Evolutionary conservation across 2,113 vertebrate genomes (phyloP).

Genomic region (Furnarius figulus): DNA sequence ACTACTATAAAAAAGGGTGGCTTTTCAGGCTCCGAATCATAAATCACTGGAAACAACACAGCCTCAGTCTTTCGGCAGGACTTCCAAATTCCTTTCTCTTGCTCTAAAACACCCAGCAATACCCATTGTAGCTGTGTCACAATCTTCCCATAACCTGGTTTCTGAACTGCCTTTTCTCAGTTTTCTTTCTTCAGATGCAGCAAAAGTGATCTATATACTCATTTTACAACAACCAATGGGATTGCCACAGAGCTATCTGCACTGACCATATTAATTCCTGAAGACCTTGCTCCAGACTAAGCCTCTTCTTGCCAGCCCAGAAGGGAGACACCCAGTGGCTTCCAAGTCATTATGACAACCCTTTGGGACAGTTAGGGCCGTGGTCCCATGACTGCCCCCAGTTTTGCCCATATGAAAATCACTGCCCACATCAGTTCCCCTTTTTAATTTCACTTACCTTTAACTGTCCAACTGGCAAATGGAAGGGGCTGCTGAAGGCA

Average conservation of each 20-base stretch:
- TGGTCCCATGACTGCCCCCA: fast-evolving
- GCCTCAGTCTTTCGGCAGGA: not conserved
- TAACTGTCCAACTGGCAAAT: not conserved
- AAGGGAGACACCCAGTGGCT: not conserved
- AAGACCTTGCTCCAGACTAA: not conserved
- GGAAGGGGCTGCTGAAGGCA: not conserved
- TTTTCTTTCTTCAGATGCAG: conserved; percentile 4
- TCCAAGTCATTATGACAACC: not conserved
- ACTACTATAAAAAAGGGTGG: fast-evolving
- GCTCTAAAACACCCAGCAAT: not conserved
- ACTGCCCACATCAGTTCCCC: not conserved
- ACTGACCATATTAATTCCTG: fast-evolving
- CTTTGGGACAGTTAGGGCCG: not conserved
- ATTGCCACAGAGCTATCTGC: fast-evolving
- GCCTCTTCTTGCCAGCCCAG: not conserved
- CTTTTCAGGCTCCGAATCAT: not conserved
- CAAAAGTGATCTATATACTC: not conserved
- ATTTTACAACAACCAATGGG: not conserved
- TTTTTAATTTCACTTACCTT: not conserved
- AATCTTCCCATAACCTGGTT: not conserved
- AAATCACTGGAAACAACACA: not conserved
- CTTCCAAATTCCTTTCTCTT: not conserved
- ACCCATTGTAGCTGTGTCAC: not conserved
- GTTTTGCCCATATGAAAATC: not conserved
- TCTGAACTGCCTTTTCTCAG: not conserved